Base-by-base conservation (phyloP, 1,140 invertebrate species). In the Lepidotrigona ventralis region DNA sequence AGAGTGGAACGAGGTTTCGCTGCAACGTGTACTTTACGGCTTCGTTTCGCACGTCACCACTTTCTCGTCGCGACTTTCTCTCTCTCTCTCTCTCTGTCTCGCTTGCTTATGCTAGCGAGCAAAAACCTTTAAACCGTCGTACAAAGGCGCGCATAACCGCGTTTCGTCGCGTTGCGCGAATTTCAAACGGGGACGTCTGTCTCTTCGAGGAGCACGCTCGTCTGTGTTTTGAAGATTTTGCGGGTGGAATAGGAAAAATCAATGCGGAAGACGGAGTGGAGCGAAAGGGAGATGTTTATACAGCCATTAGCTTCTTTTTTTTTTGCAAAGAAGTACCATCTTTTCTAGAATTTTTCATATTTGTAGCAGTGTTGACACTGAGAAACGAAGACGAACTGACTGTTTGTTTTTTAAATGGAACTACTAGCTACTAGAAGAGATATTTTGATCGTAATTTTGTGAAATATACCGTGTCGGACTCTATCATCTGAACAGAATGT, bases 21-120 rank as follows among this genome's bases (percentile, higher is more conserved):
- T 12, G 14, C 79, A 53, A 63, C 54, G 56, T 64, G 79, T 81
- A 66, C 51, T 74, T n/a, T 74, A 46, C 70, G 70, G 79, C 33
- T 74, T 64, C 79, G 69, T 81, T 81, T 74, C 58, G 58, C 69
- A 14, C 19, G 68, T 51, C 60, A 51, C 29, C 33, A 15, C 53
- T 53, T 56, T 56, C n/a, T 56, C 64, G 29, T 56, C 64, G 29
- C 17, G 64, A 29, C 26, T 19, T n/a, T 56, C 39, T 19, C 4
- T 6, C 60, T 63, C 60, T 63, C 39, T 46, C 29, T 19, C 63
- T 26, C 19, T 73, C n/a, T 23, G 0, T 19, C 54, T 56, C 19
- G 64, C 69, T 73, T 19, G 26, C 63, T 5, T 1, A 19, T 23
- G 33, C 9, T 15, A 39, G 11, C 72, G 17, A 69, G 72, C 4